phyloP scores from a whole-genome alignment of 2,797 vertebrate genomes.

The Enteromius anoplus region DNA sequence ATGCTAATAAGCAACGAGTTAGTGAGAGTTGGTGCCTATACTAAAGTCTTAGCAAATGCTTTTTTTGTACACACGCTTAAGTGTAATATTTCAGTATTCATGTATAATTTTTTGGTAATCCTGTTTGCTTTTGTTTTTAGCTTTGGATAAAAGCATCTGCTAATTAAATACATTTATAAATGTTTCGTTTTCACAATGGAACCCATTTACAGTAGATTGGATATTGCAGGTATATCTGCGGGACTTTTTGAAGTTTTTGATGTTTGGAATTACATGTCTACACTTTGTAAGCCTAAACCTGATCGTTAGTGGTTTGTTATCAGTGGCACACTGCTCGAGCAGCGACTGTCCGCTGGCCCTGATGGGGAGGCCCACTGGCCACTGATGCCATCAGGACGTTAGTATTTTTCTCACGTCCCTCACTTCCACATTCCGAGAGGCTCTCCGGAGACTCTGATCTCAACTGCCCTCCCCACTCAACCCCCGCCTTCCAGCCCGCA shows the following conservation, averaged over 20 bases:
- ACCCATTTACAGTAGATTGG: no score
- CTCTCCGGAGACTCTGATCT: slow-evolving; percentile 62
- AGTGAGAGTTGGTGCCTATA: not conserved
- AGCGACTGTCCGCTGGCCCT: slow-evolving; percentile 28
- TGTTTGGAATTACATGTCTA: slow-evolving; percentile 11
- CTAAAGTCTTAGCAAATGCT: not conserved
- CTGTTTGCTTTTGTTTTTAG: not conserved
- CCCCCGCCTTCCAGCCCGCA: slow-evolving; percentile 47
- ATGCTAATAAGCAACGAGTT: not conserved
- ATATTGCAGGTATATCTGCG: not conserved
- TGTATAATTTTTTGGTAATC: not conserved
- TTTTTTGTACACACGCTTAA: not conserved
- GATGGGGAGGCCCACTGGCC: slow-evolving; percentile 30
- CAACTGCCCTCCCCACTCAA: slow-evolving; percentile 37
- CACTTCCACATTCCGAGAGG: slow-evolving; percentile 54
- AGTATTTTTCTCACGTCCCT: slow-evolving; percentile 59
- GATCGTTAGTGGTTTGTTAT: slow-evolving; percentile 39
- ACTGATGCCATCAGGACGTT: slow-evolving; percentile 48
- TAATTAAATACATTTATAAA: not conserved
- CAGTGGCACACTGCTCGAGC: slow-evolving; percentile 26
- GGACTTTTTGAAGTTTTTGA: slow-evolving; percentile 12
- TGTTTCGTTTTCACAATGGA: not conserved
- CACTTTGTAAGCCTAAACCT: slow-evolving; percentile 29
- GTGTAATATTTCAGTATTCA: not conserved
- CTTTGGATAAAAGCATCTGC: not conserved